These are phyloP conservation scores for Thalpophila matura DNA, from an alignment of 2,888 invertebrate species.

Conservation along the genomic window DNA sequence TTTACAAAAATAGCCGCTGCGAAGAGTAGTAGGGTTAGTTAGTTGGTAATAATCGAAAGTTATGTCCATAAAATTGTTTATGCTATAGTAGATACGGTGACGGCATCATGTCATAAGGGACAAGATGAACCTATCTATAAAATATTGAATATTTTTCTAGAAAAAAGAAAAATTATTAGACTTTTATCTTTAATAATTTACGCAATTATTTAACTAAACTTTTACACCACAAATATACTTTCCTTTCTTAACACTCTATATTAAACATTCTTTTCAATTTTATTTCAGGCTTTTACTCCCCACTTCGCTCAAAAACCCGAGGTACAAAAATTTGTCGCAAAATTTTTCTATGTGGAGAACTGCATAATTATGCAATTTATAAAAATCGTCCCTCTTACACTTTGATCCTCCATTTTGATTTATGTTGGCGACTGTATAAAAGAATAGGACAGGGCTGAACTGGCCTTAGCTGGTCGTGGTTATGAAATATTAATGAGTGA, in stretches of 20 bases:
- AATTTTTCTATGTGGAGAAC: conserved; percentile 42
- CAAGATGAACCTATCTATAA: neutral
- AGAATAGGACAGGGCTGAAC: conserved; percentile 46
- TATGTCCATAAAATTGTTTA: conserved; percentile 23
- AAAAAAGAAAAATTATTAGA: neutral
- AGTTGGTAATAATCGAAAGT: too few species aligned
- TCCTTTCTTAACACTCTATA: conserved; percentile 12
- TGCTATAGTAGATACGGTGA: conserved; percentile 24
- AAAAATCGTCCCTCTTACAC: conserved; percentile 57
- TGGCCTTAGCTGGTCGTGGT: conserved; percentile 57
- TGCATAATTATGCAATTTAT: conserved; percentile 66
- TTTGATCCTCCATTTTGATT: conserved; percentile 63
- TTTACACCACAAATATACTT: conserved; percentile 6
- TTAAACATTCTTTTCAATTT: conserved; percentile 30
- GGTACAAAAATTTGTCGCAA: conserved; percentile 52
- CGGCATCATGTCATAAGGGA: conserved; percentile 7
- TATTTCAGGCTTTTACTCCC: conserved; percentile 25
- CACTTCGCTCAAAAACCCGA: conserved; percentile 25
- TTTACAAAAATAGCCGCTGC: too few species aligned
- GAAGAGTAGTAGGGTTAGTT: too few species aligned
- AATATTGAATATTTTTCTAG: neutral
- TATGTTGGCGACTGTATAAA: conserved; percentile 61
- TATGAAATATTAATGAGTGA: conserved; percentile 80
- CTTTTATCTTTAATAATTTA: conserved; percentile 2
- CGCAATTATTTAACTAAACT: conserved; percentile 6